phyloP scores from a whole-genome alignment of 2,113 vertebrate genomes.

The Puffinus mauretanicus region DNA sequence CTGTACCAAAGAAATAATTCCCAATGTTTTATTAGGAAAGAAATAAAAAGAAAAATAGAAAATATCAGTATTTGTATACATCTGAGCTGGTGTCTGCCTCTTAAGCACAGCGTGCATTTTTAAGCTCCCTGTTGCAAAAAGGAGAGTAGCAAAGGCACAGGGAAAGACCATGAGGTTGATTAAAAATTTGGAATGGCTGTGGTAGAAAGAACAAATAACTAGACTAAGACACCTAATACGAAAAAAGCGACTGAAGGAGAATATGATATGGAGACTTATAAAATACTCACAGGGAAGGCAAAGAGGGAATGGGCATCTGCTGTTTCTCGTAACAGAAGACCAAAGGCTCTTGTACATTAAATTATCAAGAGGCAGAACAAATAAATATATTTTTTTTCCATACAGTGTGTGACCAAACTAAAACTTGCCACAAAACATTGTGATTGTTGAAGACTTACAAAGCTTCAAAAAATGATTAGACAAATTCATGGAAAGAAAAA shows the following conservation, averaged over 20 bases:
- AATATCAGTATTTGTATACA: neutral
- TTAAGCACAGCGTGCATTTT: neutral
- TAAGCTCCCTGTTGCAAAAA: neutral
- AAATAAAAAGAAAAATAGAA: neutral
- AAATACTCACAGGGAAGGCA: neutral
- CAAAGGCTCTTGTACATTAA: neutral
- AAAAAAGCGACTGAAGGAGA: neutral
- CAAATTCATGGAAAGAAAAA: neutral
- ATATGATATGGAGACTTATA: neutral
- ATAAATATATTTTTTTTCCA: neutral
- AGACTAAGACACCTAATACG: neutral
- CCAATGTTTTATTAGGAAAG: neutral
- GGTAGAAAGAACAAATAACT: neutral
- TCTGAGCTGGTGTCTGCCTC: neutral
- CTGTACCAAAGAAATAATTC: neutral
- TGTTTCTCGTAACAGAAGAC: neutral
- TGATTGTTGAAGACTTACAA: neutral
- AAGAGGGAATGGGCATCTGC: neutral
- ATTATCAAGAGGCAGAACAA: neutral
- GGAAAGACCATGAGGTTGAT: neutral
- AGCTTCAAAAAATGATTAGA: neutral
- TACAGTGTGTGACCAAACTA: neutral
- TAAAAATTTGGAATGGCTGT: neutral
- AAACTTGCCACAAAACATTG: neutral
- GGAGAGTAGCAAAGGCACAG: neutral